Percentiles rank a stretch among this genome's conserved stretches.
These are phyloP conservation scores for Scrobipalpa costella DNA, from an alignment of 2,888 invertebrate species.

Conservation along the genomic window DNA sequence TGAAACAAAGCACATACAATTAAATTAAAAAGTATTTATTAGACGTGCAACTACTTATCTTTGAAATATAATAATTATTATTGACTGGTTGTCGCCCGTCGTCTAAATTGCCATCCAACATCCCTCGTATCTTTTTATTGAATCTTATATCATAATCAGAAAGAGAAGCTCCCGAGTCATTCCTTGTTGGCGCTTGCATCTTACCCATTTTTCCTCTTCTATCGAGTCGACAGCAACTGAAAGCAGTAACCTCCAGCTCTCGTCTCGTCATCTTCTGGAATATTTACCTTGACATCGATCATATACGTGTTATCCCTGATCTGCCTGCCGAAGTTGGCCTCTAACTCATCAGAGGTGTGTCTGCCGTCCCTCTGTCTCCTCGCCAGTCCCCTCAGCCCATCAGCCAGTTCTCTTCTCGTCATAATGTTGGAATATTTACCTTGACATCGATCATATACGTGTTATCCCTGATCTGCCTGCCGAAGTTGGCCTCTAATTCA, in stretches of 20 bases:
- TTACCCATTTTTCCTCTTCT: too few species aligned
- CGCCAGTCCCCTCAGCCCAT: not conserved
- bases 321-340: not conserved
- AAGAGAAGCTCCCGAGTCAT: too few species aligned
- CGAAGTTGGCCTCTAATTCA: slow-evolving; percentile 64
- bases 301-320: not conserved
- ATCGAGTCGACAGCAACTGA: too few species aligned
- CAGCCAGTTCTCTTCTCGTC: not conserved
- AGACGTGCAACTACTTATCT: too few species aligned
- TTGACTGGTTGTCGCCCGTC: too few species aligned
- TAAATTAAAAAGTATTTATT: not conserved
- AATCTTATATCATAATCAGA: too few species aligned
- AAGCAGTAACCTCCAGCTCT: too few species aligned
- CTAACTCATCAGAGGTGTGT: not conserved
- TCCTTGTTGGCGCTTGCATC: too few species aligned
- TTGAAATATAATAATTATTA: too few species aligned
- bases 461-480: slow-evolving; percentile 64
- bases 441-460: slow-evolving; percentile 67
- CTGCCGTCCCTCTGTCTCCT: not conserved
- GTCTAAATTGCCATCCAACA: too few species aligned
- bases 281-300: not conserved
- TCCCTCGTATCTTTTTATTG: too few species aligned
- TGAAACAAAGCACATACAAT: slow-evolving; percentile 41
- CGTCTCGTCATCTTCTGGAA: not conserved
- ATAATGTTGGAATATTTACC: slow-evolving; percentile 42